These are phyloP conservation scores for Prolemur simus DNA, from an alignment of 2,113 vertebrate genomes.

Conservation along the genomic window DNA sequence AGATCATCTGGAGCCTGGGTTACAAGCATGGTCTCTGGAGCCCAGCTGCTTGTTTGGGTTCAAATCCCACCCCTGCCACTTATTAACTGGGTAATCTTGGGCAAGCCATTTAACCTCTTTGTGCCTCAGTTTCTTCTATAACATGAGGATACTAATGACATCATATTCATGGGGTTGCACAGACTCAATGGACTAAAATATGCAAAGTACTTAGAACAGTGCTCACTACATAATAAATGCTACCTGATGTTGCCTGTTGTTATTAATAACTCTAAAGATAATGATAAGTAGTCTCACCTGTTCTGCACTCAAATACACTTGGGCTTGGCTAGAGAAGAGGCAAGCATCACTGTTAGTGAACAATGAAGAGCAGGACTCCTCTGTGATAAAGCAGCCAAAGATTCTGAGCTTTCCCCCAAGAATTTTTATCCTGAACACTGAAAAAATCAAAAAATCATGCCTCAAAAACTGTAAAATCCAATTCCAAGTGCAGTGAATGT, in stretches of 20 bases:
- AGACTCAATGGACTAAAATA: not conserved
- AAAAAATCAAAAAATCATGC: not conserved
- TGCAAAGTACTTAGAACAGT: not conserved
- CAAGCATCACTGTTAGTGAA: not conserved
- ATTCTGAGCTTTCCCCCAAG: not conserved
- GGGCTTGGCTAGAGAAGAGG: not conserved
- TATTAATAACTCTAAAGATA: not conserved
- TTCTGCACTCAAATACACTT: not conserved
- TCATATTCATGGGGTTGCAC: not conserved
- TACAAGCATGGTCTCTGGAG: not conserved
- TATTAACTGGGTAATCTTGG: not conserved
- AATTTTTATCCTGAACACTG: not conserved
- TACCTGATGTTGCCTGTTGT: not conserved
- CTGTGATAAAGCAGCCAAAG: not conserved
- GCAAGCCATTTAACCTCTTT: not conserved
- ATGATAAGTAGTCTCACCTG: not conserved
- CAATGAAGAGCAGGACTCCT: not conserved
- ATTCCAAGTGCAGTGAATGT: not conserved
- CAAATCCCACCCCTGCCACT: conserved; percentile 19
- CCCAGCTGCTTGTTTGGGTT: not conserved
- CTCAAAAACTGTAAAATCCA: not conserved
- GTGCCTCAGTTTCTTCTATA: not conserved
- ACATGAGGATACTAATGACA: not conserved
- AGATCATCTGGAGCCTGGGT: not conserved
- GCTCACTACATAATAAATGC: not conserved